Conservation (phyloP, 1,140 invertebrate species). For the Hyposmocoma kahamanoa region DNA sequence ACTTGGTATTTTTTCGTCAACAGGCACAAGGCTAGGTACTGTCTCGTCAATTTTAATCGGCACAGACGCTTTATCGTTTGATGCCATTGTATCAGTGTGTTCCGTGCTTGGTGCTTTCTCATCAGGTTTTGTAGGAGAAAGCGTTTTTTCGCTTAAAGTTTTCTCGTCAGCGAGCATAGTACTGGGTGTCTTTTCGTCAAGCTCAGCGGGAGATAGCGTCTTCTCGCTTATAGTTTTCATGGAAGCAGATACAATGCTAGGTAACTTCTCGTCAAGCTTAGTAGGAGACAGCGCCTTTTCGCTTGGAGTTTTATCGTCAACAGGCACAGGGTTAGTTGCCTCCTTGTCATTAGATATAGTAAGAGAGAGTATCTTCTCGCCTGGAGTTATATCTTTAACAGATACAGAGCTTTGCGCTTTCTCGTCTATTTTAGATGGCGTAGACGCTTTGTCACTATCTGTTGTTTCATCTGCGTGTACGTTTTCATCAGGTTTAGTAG, state of each 20-base stretch:
- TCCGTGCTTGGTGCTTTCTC: constrained; percentile 6
- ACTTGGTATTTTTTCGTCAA: too few relatives aligned
- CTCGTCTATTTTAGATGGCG: background rate
- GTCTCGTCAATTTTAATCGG: background rate
- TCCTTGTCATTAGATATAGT: too few relatives aligned
- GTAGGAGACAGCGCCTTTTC: constrained; percentile 5
- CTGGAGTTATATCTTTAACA: background rate
- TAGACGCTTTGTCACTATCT: background rate
- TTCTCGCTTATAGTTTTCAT: too few relatives aligned
- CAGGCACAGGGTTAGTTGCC: too few relatives aligned
- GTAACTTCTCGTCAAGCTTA: constrained; percentile 6
- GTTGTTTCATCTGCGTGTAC: background rate
- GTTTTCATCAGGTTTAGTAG: background rate
- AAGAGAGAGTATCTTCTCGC: background rate
- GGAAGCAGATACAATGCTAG: too few relatives aligned
- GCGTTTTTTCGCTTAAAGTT: too few relatives aligned
- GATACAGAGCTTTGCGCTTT: background rate
- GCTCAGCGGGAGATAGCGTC: too few relatives aligned
- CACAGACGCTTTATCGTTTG: background rate
- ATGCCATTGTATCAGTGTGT: background rate
- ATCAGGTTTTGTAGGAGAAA: background rate
- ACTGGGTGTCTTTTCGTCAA: background rate
- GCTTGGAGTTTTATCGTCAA: too few relatives aligned
- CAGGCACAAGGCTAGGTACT: too few relatives aligned
- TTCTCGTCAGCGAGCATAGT: too few relatives aligned